Evolutionary conservation across 2,888 invertebrate genomes (phyloP), one percentile per base, ranked within the genome.

Genomic region (Sclerodermus sp.): DNA sequence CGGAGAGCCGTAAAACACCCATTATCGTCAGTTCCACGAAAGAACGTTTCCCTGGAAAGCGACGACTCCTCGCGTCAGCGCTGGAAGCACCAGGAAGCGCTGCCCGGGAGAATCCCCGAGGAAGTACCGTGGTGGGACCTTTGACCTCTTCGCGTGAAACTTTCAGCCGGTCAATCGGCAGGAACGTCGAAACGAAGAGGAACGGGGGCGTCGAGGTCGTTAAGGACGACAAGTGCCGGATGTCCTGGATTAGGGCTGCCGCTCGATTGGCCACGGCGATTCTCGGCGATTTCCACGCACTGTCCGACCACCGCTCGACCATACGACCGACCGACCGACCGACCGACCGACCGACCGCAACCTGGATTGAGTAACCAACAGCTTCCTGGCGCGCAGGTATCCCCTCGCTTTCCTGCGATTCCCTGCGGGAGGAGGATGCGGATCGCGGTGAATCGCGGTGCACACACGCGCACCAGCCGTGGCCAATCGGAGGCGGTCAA

Each of bases 151-250:
- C 23, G 23, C 8, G 23, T 23, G 23, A 8, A 23, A 5, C 8
- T 23, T 23, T 45, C 12, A 37, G 37, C 3, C 40, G 47, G 18
- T 32, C n/a, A n/a, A n/a, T n/a, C n/a, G 31, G 34, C 36, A 47
- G 49, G 45, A 54, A 54, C 47, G 53, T 50, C 52, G 32, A 60
- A 49, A 31, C 41, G 18, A 8, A 10, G n/a, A 10, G n/a, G 38
- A n/a, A 9, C 42, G 31, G 42, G 5, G 5, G 39, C 30, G 42
- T 39, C 18, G 39, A 40, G 31, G 29, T 23, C 23, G 23, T 23
- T 8, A 23, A 49, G 49, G n/a, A 58, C 59, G 65, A 68, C 67
- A 74, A 70, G 73, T 73, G 67, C 67, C 74, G 72, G 67, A 72
- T 70, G 71, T 64, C 58, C 57, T 49, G 67, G 65, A 71, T 71